Base-by-base conservation (phyloP, 2,888 invertebrate species). In the Heliconius cydno region DNA sequence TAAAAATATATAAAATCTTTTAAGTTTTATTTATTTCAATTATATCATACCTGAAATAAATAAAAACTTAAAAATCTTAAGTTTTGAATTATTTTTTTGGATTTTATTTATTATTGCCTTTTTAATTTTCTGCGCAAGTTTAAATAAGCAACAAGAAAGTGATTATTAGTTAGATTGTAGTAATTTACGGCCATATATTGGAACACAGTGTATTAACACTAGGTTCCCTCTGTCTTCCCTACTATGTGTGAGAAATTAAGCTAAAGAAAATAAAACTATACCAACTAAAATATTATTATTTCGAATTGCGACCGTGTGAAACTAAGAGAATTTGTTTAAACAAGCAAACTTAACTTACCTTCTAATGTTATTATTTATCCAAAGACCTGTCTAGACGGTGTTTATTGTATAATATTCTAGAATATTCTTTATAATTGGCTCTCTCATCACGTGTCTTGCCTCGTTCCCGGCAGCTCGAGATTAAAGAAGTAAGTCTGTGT, bases 401-500 rank as follows among this genome's bases (percentile, higher is more conserved):
- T 67, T 66, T 52, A 78, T 78, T 73, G 60, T 41, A 52, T 6
- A 15, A 65, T 41, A 57, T 57, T 65, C 34, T 65, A 52, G 34
- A 63, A 72, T 78, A 67, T 73, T 78, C 73, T 66, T 41, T 60
- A 67, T 78, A 78, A 67, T 78, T 78, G 78, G 41, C 68, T 63
- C 77, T 79, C 72, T 66, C 63, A 65, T 79, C 79, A 77, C 79
- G 76, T 77, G 68, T 41, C 57, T 73, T 73, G 28, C 19, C 34
- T 74, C 70, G 79, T 79, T 80, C 75, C 77, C 76, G 80, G 57
- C 63, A 77, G 67, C 75, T 80, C 70, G 76, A 79, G 79, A 79
- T 82, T 82, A 79, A 82, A 82, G 82, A 82, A 82, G 77, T 81
- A 78, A 76, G 65, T 41, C 68, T 25, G 52, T 78, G 67, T 78